A percentile compares a stretch with the other conserved stretches of the same genome.
phyloP scores from a whole-genome alignment of 1,140 invertebrate genomes.

The fruit fly (Drosophila melanogaster) region DNA sequence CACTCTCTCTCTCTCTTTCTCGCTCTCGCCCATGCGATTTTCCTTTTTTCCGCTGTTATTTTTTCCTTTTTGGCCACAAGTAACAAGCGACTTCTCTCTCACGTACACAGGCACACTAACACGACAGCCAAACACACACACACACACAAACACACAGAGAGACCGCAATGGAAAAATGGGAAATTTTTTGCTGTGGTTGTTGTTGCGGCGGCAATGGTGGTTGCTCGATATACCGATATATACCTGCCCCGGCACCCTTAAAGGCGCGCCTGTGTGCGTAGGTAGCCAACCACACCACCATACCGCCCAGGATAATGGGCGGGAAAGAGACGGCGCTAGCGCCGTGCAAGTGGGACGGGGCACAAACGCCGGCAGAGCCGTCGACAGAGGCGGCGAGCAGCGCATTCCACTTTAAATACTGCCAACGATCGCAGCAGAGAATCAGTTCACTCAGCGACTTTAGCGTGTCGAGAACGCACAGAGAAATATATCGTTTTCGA shows the following conservation, averaged over 20 bases:
- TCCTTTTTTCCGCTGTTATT: conserved; percentile 34
- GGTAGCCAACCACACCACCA: conserved; percentile 73
- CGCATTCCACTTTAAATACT: conserved; percentile 84
- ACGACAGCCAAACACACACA: neutral
- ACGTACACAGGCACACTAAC: neutral
- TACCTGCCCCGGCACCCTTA: conserved; percentile 36
- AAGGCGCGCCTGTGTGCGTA: conserved; percentile 37
- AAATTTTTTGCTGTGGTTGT: conserved; percentile 84
- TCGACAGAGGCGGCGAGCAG: conserved; percentile 43
- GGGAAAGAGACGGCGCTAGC: neutral
- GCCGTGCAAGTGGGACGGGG: conserved; percentile 12
- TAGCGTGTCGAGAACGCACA: conserved; percentile 80
- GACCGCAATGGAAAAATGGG: conserved; percentile 84
- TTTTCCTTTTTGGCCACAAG: conserved; percentile 63
- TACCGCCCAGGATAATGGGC: conserved; percentile 45
- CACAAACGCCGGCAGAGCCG: conserved; percentile 39
- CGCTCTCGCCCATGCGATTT: conserved; percentile 52
- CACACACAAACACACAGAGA: conserved; percentile 15
- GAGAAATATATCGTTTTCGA: conserved; percentile 9
- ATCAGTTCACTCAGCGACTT: conserved; percentile 84
- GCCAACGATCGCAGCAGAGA: conserved; percentile 83
- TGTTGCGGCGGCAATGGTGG: conserved; percentile 84
- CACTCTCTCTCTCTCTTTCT: conserved; percentile 1
- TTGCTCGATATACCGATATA: conserved; percentile 70
- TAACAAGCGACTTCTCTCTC: conserved; percentile 52